These are phyloP conservation scores for Dynastes grantii DNA, from an alignment of 2,888 invertebrate genomes.

Conservation along the genomic window DNA sequence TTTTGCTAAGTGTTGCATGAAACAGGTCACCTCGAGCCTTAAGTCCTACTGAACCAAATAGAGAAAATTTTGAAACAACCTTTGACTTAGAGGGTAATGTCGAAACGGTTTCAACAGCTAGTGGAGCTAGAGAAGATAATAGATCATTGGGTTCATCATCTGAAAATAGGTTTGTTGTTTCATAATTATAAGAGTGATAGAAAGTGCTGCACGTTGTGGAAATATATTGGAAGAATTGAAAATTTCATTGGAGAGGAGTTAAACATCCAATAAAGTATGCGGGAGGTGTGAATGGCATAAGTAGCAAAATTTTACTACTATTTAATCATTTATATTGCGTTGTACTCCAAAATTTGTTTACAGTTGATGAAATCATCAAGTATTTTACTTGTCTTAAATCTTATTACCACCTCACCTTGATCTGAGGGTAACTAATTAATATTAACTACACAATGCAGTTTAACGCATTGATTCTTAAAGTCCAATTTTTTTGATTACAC, in stretches of 20 bases:
- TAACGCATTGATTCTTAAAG: too few relatives aligned
- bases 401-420: too few relatives aligned
- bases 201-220: background rate
- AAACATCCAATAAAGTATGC: too few relatives aligned
- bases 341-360: too few relatives aligned
- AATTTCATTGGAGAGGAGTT: too few relatives aligned
- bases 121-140: conserved; percentile 80
- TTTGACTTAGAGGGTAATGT: conserved; percentile 94
- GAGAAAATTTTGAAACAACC: conserved; percentile 87
- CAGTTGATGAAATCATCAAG: too few relatives aligned
- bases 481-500: too few relatives aligned
- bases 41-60: conserved; percentile 72
- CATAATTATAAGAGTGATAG: conserved; percentile 9
- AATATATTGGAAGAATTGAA: background rate
- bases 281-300: background rate
- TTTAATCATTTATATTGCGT: too few relatives aligned
- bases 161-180: conserved; percentile 81
- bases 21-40: conserved; percentile 68
- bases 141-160: conserved; percentile 80
- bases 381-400: too few relatives aligned
- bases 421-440: too few relatives aligned
- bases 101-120: conserved; percentile 92
- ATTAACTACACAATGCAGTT: too few relatives aligned
- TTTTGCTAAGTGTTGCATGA: conserved; percentile 58
- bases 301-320: background rate